Base-by-base conservation (phyloP, 1,140 invertebrate species). In the Diorhabda elongata region DNA sequence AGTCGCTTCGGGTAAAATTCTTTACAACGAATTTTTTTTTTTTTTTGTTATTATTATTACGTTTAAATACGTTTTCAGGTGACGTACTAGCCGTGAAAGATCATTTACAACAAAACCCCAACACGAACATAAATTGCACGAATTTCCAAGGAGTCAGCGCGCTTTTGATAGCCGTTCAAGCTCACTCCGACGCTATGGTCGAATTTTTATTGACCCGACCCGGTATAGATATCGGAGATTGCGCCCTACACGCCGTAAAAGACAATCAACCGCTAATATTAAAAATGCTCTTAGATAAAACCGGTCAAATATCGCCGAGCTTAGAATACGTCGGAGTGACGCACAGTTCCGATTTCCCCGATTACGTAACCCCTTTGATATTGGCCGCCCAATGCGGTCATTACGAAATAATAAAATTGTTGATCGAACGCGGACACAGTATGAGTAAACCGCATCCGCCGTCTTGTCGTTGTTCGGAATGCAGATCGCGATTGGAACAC, bases 361-460 rank as follows among this genome's bases (percentile, higher is more conserved):
- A 87, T 8, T 86, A 91, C 71, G 85, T 91, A 4, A 92, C 90
- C 0, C 91, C 91, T 0, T 82, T 93, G 9, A 87, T 90, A 57
- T 81, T 92, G 2, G 90, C 91, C 2, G 88, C 90, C 5, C 88
- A 91, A 71, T 83, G 83, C 45, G 90, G 90, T 44, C 88, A 90
- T 74, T 92, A 61, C 73, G 88, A 91, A 75, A 87, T 90, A 41
- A 89, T 92, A 9, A 85, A 86, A 71, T 79, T 90, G 56, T 81
- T 92, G 2, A 81, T 91, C 2, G 83, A 86, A 64, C 78, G 85
- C 42, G 85, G 85, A 5, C 87, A 89, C 71, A 74, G 69, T 0
- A 83, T 89, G 11, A 72, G 72, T 2, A 83, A 80, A 70, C 89
- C 89, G 0, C 89, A 91, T 80, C 82, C 82, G n/a, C 83, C 85